phyloP scores from a whole-genome alignment of 2,888 invertebrate species.

The Opisthograptis luteolata region DNA sequence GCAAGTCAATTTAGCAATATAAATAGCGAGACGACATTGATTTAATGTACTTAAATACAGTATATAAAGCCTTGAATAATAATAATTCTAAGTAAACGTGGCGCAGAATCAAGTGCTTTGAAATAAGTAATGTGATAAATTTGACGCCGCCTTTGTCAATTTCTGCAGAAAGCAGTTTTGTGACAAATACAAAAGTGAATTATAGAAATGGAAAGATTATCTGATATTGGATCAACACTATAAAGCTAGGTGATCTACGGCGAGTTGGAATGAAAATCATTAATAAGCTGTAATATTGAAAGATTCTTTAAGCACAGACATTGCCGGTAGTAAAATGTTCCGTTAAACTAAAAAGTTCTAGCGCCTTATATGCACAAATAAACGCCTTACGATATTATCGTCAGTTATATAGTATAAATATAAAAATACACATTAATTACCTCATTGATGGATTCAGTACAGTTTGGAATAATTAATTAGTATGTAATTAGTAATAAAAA shows the following conservation, averaged over 20 bases:
- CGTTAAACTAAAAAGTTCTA: neutral
- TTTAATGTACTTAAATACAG: too few relatives aligned
- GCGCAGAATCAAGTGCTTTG: constrained; percentile 29
- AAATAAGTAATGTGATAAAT: constrained; percentile 21
- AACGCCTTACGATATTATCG: neutral
- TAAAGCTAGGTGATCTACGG: too few relatives aligned
- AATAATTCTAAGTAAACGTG: constrained; percentile 11
- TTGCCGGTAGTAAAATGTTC: too few relatives aligned
- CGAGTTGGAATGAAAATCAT: too few relatives aligned
- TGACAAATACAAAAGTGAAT: neutral
- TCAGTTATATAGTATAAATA: neutral
- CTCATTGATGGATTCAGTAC: constrained; percentile 17
- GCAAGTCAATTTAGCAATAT: constrained; percentile 26
- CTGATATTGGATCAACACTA: too few relatives aligned
- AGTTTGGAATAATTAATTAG: constrained; percentile 6
- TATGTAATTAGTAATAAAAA: too few relatives aligned
- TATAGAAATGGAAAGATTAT: too few relatives aligned
- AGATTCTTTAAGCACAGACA: too few relatives aligned
- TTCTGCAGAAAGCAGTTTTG: constrained; percentile 15
- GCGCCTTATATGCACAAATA: constrained; percentile 1
- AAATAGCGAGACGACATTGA: constrained; percentile 13
- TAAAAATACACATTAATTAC: constrained; percentile 6
- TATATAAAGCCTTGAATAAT: constrained; percentile 1
- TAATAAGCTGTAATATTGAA: too few relatives aligned
- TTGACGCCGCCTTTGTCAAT: constrained; percentile 25